Evolutionary conservation across 2,888 invertebrate genomes (phyloP), one percentile per base, ranked within the genome.

Genomic region (Polymixis lichenea): DNA sequence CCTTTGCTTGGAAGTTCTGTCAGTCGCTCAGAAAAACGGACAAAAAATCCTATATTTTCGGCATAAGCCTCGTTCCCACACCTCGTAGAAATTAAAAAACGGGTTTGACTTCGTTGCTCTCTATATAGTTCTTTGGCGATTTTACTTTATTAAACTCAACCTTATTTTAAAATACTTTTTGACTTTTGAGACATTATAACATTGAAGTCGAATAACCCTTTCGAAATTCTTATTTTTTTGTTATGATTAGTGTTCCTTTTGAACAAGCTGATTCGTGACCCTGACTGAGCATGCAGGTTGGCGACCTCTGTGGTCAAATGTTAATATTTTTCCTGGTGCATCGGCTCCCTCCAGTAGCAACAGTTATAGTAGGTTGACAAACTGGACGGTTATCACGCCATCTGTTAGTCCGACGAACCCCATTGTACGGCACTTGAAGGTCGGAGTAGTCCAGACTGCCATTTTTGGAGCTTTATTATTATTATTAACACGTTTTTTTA

Each of bases 321-420:
- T 17, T 2, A 13, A 38, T n/a, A 17, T 61, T 28, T 70, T 38
- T 61, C 43, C 28, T 74, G 4, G n/a, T 72, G n/a, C 53, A 15
- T 66, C 56, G n/a, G 0, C 25, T 56, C 28, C 11, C 19, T 11
- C 1, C 32, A 53, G 46, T 17, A 17, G 25, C 78, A 17, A 46
- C 32, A 69, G 60, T 69, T 25, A 61, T 55, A 78, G n/a, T 71
- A 70, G 56, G 15, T 49, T 71, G 62, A 51, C 77, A 64, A 43
- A 25, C 25, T 78, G 51, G 11, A 71, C 7, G 28, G 55, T 43
- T 71, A 74, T 53, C 56, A 58, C 51, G 56, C 67, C 56, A 64
- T 79, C 32, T 80, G 43, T 67, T 62, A 46, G 74, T 79, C 51
- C 72, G 61, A 19, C 13, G 32, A n/a, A 56, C 51, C 51, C 43